A percentile compares a stretch with the other conserved stretches of the same genome.
These are phyloP conservation scores for Myotis brandtii DNA, from an alignment of 2,113 vertebrate genomes.

Conservation along the genomic window DNA sequence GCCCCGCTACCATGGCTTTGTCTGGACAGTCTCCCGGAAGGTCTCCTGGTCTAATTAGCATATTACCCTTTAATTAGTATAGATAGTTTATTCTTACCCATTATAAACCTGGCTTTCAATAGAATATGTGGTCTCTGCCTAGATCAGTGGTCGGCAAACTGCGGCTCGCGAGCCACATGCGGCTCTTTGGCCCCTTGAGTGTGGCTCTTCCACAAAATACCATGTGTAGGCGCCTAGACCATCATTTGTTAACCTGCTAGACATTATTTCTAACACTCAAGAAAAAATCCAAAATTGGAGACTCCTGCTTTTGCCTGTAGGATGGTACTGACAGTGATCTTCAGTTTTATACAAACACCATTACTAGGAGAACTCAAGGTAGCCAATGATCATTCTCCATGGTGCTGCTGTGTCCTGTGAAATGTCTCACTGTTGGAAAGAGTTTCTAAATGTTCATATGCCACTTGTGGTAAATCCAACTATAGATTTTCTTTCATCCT, in stretches of 20 bases:
- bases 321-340: neutral
- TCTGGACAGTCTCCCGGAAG: too few relatives aligned
- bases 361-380: constrained; percentile 73
- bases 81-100: neutral
- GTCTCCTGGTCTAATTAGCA: too few relatives aligned
- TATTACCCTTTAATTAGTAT: too few relatives aligned
- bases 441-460: constrained; percentile 61
- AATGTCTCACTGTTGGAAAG: constrained; percentile 28
- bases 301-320: constrained; percentile 7
- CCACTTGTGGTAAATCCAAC: constrained; percentile 50
- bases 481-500: constrained; percentile 71
- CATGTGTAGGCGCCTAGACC: neutral
- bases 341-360: constrained; percentile 56
- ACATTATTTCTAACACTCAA: constrained; percentile 35
- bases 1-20: too few relatives aligned
- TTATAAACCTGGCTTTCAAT: neutral
- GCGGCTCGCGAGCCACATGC: too few relatives aligned
- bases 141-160: neutral
- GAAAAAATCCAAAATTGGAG: neutral
- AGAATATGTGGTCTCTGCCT: neutral
- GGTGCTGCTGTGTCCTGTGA: constrained; percentile 2
- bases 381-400: constrained; percentile 24
- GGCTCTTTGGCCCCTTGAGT: too few relatives aligned
- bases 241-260: neutral
- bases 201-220: too few relatives aligned